phyloP scores from a whole-genome alignment of 2,113 vertebrate genomes.

The Ptychochromis oligacanthus region DNA sequence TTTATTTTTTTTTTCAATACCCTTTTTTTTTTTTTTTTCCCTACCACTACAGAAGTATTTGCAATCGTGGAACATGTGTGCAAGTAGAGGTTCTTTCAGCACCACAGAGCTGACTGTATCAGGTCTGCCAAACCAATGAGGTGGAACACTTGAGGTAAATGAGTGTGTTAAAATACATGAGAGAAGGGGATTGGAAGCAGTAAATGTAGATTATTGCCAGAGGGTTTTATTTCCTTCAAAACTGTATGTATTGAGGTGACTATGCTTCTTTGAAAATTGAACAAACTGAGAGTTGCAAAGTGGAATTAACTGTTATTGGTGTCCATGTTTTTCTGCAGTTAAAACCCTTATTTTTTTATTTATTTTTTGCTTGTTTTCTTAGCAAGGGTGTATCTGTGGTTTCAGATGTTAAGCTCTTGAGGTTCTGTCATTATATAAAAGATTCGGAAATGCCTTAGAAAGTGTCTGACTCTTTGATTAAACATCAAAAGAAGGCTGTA shows the following conservation, averaged over 20 bases:
- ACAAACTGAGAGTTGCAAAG: background rate
- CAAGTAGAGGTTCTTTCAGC: background rate
- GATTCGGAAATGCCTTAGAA: background rate
- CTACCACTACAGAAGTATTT: background rate
- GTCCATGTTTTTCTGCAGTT: background rate
- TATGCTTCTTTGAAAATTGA: background rate
- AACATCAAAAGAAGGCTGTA: background rate
- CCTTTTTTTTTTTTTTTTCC: background rate
- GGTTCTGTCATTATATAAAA: no score
- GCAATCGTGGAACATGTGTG: background rate
- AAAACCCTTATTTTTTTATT: background rate
- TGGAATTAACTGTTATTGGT: background rate
- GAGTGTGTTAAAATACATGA: slow-evolving; percentile 23
- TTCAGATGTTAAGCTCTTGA: no score
- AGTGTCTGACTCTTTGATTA: background rate
- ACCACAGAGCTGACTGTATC: background rate
- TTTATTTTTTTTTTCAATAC: no score
- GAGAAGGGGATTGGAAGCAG: background rate
- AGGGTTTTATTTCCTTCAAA: slow-evolving; percentile 13
- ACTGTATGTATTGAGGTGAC: background rate
- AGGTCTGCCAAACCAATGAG: slow-evolving; percentile 8
- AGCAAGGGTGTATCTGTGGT: background rate
- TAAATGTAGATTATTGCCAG: slow-evolving; percentile 16
- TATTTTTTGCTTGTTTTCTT: no score
- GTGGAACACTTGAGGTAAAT: slow-evolving; percentile 17